Evolutionary conservation across 2,888 invertebrate species (phyloP).

Genomic region (Bugula neritina): DNA sequence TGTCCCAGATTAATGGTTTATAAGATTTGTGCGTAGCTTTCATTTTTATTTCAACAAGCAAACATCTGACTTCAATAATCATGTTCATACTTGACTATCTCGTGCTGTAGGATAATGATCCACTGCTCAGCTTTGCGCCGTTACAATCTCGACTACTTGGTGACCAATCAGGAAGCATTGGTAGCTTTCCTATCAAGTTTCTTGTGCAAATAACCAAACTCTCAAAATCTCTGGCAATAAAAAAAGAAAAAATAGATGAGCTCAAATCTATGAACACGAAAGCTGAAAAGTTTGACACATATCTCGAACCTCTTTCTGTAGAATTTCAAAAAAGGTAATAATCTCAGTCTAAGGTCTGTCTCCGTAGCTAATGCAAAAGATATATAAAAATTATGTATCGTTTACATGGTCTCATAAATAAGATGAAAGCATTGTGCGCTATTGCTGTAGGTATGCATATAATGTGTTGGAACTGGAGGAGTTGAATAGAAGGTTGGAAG

Average conservation of each 20-base stretch:
- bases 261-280: conserved; percentile 81
- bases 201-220: conserved; percentile 79
- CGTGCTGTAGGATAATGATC: conserved; percentile 55
- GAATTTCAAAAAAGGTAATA: conserved; percentile 81
- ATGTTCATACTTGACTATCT: too few species aligned
- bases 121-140: conserved; percentile 52
- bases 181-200: conserved; percentile 77
- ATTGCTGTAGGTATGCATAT: conserved; percentile 25
- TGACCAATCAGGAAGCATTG: conserved; percentile 56
- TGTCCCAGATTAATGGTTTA: too few species aligned
- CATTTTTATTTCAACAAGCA: too few species aligned
- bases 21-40: too few species aligned
- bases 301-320: conserved; percentile 69
- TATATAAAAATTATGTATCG: background rate
- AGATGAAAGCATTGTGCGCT: background rate
- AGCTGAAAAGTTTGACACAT: conserved; percentile 78
- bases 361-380: background rate
- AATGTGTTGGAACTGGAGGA: conserved; percentile 79
- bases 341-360: background rate
- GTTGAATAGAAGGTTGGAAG: conserved; percentile 80
- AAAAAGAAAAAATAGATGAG: conserved; percentile 71
- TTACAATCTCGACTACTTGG: conserved; percentile 47
- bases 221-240: conserved; percentile 75
- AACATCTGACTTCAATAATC: too few species aligned
- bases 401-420: background rate